Percentiles rank a stretch among this genome's conserved stretches.
These are phyloP conservation scores for Neopipo cinnamomea DNA, from an alignment of 2,113 vertebrate species.

Conservation along the genomic window DNA sequence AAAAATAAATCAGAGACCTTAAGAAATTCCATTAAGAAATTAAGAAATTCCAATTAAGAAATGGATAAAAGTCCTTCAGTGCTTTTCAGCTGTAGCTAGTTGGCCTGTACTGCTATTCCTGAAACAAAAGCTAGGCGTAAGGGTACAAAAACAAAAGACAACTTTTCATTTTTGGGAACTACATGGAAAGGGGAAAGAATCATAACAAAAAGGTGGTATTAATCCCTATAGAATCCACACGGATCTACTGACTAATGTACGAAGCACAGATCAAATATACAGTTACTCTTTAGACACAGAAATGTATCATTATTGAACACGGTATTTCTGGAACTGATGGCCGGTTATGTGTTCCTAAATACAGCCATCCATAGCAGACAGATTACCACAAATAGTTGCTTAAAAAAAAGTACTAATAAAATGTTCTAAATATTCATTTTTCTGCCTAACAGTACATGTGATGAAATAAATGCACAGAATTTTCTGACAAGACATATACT, in stretches of 20 bases:
- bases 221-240: not conserved
- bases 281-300: not conserved
- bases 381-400: not conserved
- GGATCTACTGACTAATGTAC: not conserved
- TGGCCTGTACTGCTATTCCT: not conserved
- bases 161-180: not conserved
- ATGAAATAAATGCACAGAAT: not conserved
- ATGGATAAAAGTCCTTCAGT: not conserved
- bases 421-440: not conserved
- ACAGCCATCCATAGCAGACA: not conserved
- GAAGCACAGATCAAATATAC: not conserved
- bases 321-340: not conserved
- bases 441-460: not conserved
- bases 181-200: not conserved
- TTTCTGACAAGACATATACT: not conserved
- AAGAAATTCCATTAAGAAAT: not conserved
- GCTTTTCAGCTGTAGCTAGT: not conserved
- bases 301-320: rapidly evolving
- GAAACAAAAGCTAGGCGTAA: not conserved
- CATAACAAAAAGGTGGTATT: not conserved
- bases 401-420: not conserved
- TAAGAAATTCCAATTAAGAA: not conserved
- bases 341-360: not conserved
- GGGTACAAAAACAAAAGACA: not conserved
- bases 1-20: not conserved